These are phyloP conservation scores for Aix galericulata DNA, from an alignment of 2,113 vertebrate genomes.

Conservation along the genomic window DNA sequence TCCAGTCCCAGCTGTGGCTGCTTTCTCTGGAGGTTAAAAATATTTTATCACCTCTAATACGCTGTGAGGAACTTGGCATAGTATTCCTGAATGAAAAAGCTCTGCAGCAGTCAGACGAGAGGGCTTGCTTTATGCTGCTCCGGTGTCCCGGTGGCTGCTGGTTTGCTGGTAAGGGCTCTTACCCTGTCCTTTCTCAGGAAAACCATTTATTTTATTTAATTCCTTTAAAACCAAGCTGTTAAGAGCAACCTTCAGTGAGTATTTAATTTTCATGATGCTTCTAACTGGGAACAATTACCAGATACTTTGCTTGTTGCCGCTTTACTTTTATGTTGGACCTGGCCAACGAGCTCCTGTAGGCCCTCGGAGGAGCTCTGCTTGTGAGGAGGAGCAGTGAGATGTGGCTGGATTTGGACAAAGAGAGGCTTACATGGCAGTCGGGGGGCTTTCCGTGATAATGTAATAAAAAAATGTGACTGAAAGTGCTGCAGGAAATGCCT, in stretches of 20 bases:
- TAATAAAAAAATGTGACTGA: neutral
- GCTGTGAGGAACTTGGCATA: neutral
- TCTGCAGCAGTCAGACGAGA: neutral
- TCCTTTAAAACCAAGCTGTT: neutral
- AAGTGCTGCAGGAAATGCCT: neutral
- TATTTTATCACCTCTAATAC: neutral
- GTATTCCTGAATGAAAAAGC: neutral
- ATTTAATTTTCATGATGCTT: neutral
- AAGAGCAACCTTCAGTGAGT: neutral
- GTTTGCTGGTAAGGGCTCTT: neutral
- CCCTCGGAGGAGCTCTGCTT: neutral
- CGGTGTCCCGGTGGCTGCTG: rapidly evolving
- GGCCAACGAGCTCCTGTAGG: neutral
- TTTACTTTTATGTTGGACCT: neutral
- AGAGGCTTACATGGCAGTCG: neutral
- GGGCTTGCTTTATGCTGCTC: neutral
- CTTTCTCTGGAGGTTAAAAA: neutral
- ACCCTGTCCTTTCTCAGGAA: neutral
- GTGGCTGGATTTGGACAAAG: neutral
- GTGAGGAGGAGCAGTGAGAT: neutral
- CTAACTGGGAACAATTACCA: neutral
- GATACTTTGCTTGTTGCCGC: neutral
- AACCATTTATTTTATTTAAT: neutral
- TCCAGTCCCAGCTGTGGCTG: neutral
- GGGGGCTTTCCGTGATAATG: neutral